Evolutionary conservation across 1,140 invertebrate species (phyloP).

Genomic region (Leptopilina clavipes): DNA sequence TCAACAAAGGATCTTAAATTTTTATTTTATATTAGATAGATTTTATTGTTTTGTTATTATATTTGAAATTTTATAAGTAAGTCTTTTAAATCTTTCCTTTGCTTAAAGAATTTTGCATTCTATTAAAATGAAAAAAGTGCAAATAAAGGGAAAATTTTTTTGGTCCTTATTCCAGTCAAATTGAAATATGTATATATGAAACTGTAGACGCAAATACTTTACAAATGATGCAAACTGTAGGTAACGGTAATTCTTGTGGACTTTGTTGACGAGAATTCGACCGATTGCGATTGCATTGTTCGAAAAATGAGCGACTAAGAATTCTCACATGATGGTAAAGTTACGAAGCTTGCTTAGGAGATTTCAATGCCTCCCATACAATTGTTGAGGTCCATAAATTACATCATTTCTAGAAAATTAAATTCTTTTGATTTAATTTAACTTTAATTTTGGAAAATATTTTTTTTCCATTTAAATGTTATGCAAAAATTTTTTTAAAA

Average conservation of each 20-base stretch:
- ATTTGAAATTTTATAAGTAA: no score
- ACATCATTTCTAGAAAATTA: background rate
- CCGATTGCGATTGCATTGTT: conserved; percentile 43
- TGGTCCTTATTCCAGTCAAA: conserved; percentile 36
- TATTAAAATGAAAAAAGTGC: background rate
- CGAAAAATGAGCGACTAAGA: conserved; percentile 35
- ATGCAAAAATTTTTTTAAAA: no score
- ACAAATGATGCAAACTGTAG: conserved; percentile 33
- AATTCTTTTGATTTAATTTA: background rate
- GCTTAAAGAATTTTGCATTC: background rate
- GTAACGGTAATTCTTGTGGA: conserved; percentile 40
- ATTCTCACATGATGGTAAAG: conserved; percentile 23
- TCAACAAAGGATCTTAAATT: no score
- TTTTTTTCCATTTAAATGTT: no score
- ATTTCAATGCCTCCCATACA: conserved; percentile 20
- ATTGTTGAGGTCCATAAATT: background rate
- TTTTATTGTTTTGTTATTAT: background rate
- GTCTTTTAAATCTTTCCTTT: background rate
- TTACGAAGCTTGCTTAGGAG: background rate
- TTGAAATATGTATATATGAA: background rate
- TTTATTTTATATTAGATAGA: background rate
- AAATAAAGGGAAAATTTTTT: background rate
- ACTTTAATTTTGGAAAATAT: no score
- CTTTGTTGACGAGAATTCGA: conserved; percentile 41
- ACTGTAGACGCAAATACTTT: conserved; percentile 26